phyloP scores from a whole-genome alignment of 2,888 invertebrate genomes.

The Lepeophtheirus nordmannii region DNA sequence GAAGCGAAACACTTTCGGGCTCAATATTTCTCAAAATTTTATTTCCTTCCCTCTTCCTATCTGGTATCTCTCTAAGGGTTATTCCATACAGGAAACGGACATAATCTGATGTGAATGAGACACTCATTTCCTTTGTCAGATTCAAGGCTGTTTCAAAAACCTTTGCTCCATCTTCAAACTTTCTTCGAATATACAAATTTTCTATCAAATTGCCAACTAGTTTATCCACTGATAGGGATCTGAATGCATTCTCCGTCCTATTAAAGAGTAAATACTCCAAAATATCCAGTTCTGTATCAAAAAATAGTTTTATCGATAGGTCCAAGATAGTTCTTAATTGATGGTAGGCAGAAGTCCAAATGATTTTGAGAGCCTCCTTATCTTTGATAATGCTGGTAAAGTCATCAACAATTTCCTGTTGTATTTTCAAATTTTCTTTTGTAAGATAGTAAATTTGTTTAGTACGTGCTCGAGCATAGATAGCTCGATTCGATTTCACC shows the following conservation, averaged over 20 bases:
- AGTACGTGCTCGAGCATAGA: neutral
- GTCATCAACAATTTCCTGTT: neutral
- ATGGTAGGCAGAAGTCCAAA: neutral
- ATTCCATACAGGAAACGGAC: constrained; percentile 10
- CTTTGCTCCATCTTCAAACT: constrained; percentile 14
- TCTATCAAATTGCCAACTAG: neutral
- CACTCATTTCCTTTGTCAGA: neutral
- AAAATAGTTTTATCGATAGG: neutral
- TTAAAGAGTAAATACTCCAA: neutral
- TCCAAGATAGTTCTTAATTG: neutral
- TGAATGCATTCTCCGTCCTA: neutral
- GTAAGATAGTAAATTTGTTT: neutral
- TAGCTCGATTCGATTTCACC: neutral
- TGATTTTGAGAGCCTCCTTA: neutral
- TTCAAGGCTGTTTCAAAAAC: constrained; percentile 9
- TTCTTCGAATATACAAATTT: neutral
- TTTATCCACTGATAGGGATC: neutral
- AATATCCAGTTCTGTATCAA: neutral
- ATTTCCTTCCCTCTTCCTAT: constrained; percentile 16
- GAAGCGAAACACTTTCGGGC: neutral
- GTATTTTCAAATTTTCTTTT: neutral
- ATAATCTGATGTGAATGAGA: neutral
- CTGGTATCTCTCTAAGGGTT: neutral
- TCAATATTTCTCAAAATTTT: constrained; percentile 6
- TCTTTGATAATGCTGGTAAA: neutral